Evolutionary conservation across 2,888 invertebrate species (phyloP), one percentile per base, ranked within the genome.

Genomic region (Alitta virens): DNA sequence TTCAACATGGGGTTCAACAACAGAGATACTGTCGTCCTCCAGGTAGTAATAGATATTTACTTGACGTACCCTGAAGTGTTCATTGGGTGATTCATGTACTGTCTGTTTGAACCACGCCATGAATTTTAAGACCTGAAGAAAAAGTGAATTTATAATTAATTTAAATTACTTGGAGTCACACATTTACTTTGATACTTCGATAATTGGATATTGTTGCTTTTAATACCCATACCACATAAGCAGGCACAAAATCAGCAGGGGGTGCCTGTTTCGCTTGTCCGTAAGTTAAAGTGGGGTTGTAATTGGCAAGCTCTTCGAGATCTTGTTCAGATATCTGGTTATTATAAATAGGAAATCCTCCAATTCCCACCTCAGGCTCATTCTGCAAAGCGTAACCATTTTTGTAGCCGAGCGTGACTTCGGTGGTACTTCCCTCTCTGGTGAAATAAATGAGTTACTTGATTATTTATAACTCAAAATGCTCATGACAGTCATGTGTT

Each of bases 41-140:
- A 83, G 69, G 64, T 82, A 82, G 67, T 82, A 83, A 64, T 75
- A 80, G 56, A 83, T 75, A 38, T 76, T 75, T 0, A 82, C 79
- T 21, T 76, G 78, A 27, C 81, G 73, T 43, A 92, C 87, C 50
- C 92, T 85, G 78, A 86, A 91, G 75, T 90, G 90, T 69, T 85
- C 85, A 50, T 86, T 82, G 0, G 89, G 88, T 12, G 89, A 91
- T 74, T 91, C 91, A 55, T 86, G 86, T 0, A 91, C 89, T 0
- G 89, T 86, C 78, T 92, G 90, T 74, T 90, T 91, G 83, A 91
- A 92, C 82, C 89, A 94, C 0, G 89, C 92, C 65, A 87, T 87
- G 81, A 92, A 93, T 65, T 88, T 88, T 27, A 94, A 85, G 72
- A 90, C 89, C 76, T 91, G 27, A 18, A 53, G 53, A n/a, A n/a